Conservation (phyloP, 2,797 vertebrate genomes). For the Notolepis coatsorum region DNA sequence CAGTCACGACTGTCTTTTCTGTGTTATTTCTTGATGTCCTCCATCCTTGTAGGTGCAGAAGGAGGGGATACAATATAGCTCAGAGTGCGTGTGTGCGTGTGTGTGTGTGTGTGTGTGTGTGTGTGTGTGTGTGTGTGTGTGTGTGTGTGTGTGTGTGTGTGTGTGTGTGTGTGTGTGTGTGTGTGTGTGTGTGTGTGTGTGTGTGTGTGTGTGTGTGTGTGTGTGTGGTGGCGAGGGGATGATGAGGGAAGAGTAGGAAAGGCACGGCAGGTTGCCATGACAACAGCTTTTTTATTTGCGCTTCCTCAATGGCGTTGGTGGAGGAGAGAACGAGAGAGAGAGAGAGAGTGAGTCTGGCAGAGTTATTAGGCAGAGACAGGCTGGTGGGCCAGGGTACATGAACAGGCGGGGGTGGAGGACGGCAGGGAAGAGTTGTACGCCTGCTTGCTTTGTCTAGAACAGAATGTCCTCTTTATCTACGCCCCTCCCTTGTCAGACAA, state of each 20-base stretch:
- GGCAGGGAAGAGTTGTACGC: conserved; percentile 56
- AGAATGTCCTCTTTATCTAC: conserved; percentile 66
- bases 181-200: neutral
- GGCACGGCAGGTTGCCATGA: conserved; percentile 78
- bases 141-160: conserved; percentile 40
- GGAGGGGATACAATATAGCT: conserved; percentile 26
- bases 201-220: conserved; percentile 43
- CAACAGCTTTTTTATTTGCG: conserved; percentile 76
- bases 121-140: conserved; percentile 15
- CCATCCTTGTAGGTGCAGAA: conserved; percentile 42
- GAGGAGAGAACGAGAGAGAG: conserved; percentile 31
- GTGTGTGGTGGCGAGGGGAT: conserved; percentile 36
- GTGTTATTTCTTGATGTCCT: conserved; percentile 36
- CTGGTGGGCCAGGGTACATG: conserved; percentile 56
- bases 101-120: neutral
- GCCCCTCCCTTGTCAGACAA: conserved; percentile 49
- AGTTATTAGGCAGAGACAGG: conserved; percentile 60
- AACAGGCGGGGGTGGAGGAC: conserved; percentile 68
- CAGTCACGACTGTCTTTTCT: neutral
- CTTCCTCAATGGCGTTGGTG: conserved; percentile 69
- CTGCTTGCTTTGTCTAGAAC: conserved; percentile 72
- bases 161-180: neutral
- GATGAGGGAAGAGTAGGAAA: conserved; percentile 61
- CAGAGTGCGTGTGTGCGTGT: neutral
- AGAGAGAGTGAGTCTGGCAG: conserved; percentile 55